Evolutionary conservation across 2,113 vertebrate species (phyloP).

Genomic region (Ictalurus furcatus): DNA sequence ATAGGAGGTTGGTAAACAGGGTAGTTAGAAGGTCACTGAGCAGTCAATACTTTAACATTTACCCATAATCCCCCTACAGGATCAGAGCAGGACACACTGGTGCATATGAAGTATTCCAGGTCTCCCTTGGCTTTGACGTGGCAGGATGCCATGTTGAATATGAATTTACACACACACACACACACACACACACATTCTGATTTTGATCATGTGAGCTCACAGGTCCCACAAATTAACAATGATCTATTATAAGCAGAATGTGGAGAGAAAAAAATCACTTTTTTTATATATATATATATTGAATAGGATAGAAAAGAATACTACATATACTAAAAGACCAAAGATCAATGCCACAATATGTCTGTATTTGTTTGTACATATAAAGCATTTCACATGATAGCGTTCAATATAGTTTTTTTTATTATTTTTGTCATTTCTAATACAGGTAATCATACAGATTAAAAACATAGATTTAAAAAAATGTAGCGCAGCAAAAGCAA

Average conservation of each 20-base stretch:
- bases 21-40: constrained; percentile 46
- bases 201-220: background rate
- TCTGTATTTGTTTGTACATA: background rate
- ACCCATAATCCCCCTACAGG: constrained; percentile 50
- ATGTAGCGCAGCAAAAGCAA: constrained; percentile 72
- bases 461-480: constrained; percentile 70
- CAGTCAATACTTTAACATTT: constrained; percentile 59
- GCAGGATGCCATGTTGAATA: constrained; percentile 27
- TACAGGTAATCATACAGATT: constrained; percentile 64
- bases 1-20: background rate
- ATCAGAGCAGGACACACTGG: constrained; percentile 33
- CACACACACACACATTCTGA: background rate
- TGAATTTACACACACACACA: constrained; percentile 3
- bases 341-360: background rate
- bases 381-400: background rate
- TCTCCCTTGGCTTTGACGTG: constrained; percentile 28
- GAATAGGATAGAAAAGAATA: background rate
- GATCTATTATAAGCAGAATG: background rate
- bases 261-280: too few species aligned
- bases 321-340: background rate
- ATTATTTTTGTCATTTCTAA: constrained; percentile 63
- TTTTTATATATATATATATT: too few species aligned
- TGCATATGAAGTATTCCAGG: constrained; percentile 48
- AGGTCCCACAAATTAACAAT: background rate
- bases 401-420: constrained; percentile 70